Base-by-base conservation (phyloP, 2,888 invertebrate species). In the Oxystoma pomonae region DNA sequence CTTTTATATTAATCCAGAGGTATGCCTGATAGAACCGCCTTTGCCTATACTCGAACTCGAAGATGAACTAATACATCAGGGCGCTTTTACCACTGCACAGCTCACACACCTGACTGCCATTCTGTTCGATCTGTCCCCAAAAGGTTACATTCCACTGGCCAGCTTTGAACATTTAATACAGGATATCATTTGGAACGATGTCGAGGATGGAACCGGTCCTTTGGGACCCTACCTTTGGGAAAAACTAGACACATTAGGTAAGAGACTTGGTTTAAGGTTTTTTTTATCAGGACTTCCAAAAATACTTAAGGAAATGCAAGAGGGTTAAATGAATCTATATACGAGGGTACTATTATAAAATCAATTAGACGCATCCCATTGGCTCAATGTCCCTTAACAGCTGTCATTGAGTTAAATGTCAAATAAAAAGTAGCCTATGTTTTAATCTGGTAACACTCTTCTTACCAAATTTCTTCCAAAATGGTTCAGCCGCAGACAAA, bases 101-200 rank as follows among this genome's bases (percentile, higher is more conserved):
- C 63, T 81, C 17, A 67, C 72, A 7, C 60, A 66, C 35, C 64
- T 81, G 16, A 65, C 69, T 9, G 74, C 77, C 50, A 75, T 81
- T 18, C 73, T 83, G 7, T 64, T 70, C 50, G 75, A 77, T 65
- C 70, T 80, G n/a, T 78, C 81, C 1, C 81, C 81, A 0, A 70
- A 63, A 55, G 81, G 81, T 1, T 75, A 68, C 9, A 74, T 83
- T n/a, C 71, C 77, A 1, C 76, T 77, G 65, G 73, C 77, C 1
- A 72, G 76, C 0, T 78, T 84, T 58, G 68, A 76, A 0, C 82
- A 77, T 67, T 67, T 83, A 1, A 67, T 84, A 0, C 35, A 35
- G 35, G 35, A 35, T 12, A 35, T 35, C 3, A 35, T 35, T 35
- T 35, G 35, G 66, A 76, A 73, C 53, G 72, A 75, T n/a, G 70